phyloP scores from a whole-genome alignment of 2,888 invertebrate genomes.

The Cryptosula pallasiana region DNA sequence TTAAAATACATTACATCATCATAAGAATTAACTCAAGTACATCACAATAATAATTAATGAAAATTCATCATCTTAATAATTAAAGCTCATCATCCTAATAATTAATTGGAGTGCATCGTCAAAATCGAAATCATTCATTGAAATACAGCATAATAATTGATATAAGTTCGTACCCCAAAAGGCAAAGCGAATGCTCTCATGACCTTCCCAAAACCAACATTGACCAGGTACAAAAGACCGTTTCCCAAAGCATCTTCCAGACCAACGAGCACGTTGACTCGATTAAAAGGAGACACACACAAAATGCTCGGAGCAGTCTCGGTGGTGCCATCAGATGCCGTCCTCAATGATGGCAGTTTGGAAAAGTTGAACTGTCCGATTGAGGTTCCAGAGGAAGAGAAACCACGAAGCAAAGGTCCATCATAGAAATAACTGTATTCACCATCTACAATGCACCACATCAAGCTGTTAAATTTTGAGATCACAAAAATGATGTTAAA shows the following conservation, averaged over 20 bases:
- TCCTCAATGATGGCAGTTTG: background rate
- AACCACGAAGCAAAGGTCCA: constrained; percentile 2
- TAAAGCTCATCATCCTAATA: no score
- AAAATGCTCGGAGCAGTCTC: background rate
- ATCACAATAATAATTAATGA: no score
- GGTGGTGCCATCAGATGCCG: background rate
- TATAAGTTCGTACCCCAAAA: background rate
- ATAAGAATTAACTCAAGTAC: no score
- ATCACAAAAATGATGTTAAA: background rate
- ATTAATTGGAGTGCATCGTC: no score
- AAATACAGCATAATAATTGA: no score
- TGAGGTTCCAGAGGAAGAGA: background rate
- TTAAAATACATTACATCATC: no score
- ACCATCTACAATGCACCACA: background rate
- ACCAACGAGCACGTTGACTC: constrained; percentile 5
- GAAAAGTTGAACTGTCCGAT: constrained; percentile 3
- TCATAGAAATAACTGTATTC: constrained; percentile 16
- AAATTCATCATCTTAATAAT: no score
- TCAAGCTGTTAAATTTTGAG: background rate
- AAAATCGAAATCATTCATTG: no score
- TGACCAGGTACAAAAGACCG: background rate
- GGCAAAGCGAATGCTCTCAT: background rate
- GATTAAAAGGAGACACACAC: constrained; percentile 5
- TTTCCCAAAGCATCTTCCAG: background rate
- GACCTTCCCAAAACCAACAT: background rate